Evolutionary conservation across 1,140 invertebrate species (phyloP).

Genomic region (Parapsyche elsis): DNA sequence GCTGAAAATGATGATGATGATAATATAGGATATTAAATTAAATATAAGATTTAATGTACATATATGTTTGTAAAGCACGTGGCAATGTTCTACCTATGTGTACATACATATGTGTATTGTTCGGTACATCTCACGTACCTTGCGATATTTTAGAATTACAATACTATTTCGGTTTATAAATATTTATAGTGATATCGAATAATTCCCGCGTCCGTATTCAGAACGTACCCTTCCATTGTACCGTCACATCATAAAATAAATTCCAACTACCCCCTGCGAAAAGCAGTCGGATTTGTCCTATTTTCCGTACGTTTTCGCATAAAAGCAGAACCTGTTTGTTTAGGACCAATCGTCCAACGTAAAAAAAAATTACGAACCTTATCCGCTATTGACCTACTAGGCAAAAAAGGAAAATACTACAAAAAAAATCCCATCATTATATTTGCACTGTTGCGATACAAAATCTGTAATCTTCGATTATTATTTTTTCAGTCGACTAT

Average conservation of each 20-base stretch:
- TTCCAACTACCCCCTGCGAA: slow-evolving; percentile 10
- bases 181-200: too few relatives aligned
- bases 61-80: too few relatives aligned
- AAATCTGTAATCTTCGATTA: not conserved
- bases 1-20: too few relatives aligned
- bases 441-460: not conserved
- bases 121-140: too few relatives aligned
- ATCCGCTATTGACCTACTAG: slow-evolving; percentile 17
- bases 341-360: slow-evolving; percentile 12
- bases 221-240: not conserved
- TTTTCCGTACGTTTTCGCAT: slow-evolving; percentile 17
- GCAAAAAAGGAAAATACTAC: not conserved
- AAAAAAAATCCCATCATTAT: not conserved
- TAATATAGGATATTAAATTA: too few relatives aligned
- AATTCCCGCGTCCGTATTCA: not conserved
- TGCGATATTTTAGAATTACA: too few relatives aligned
- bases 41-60: too few relatives aligned
- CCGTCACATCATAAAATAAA: slow-evolving; percentile 2
- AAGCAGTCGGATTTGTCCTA: slow-evolving; percentile 18
- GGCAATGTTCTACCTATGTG: too few relatives aligned
- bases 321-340: not conserved
- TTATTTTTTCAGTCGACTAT: slow-evolving; percentile 30
- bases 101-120: too few relatives aligned
- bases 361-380: slow-evolving; percentile 25
- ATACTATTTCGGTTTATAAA: too few relatives aligned